Conservation (phyloP, 2,888 invertebrate species). For the Psococerastis gibbosa region DNA sequence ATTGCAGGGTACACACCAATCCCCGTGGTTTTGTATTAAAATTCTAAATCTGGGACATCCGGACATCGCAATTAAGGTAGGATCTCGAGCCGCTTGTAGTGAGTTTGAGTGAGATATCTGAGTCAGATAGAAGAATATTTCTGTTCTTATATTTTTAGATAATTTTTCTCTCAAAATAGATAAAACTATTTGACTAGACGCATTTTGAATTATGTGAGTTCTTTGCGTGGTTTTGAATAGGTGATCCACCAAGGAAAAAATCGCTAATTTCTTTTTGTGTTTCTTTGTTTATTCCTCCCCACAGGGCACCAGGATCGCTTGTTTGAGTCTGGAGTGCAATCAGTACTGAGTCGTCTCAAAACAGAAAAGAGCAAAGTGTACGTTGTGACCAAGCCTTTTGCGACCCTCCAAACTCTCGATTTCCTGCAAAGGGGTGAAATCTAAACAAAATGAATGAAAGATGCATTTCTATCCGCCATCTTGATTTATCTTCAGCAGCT, state of each 20-base stretch:
- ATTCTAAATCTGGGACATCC: neutral
- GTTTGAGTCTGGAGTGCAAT: constrained; percentile 7
- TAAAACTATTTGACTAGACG: too few species aligned
- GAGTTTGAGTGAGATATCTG: too few species aligned
- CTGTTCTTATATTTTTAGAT: too few species aligned
- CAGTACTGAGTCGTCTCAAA: constrained; percentile 1
- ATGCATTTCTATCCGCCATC: constrained; percentile 8
- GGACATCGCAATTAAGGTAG: neutral
- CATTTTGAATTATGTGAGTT: too few species aligned
- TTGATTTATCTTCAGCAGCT: too few species aligned
- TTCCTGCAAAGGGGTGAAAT: constrained; percentile 1
- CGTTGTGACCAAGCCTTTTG: constrained; percentile 8
- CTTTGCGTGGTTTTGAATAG: too few species aligned
- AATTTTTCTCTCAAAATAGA: too few species aligned
- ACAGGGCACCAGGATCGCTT: constrained; percentile 6
- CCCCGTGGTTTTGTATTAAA: constrained; percentile 4
- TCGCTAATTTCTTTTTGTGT: neutral
- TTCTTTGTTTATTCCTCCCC: neutral
- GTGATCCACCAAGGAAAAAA: too few species aligned
- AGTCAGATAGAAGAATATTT: too few species aligned
- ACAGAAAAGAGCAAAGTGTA: constrained; percentile 1
- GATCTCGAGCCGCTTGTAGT: too few species aligned
- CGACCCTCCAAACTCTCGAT: constrained; percentile 7
- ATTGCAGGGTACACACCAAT: constrained; percentile 4
- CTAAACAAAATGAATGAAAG: neutral